These are phyloP conservation scores for Phenganax subtilis DNA, from an alignment of 92 coral and sea anemone genomes.

Conservation along the genomic window DNA sequence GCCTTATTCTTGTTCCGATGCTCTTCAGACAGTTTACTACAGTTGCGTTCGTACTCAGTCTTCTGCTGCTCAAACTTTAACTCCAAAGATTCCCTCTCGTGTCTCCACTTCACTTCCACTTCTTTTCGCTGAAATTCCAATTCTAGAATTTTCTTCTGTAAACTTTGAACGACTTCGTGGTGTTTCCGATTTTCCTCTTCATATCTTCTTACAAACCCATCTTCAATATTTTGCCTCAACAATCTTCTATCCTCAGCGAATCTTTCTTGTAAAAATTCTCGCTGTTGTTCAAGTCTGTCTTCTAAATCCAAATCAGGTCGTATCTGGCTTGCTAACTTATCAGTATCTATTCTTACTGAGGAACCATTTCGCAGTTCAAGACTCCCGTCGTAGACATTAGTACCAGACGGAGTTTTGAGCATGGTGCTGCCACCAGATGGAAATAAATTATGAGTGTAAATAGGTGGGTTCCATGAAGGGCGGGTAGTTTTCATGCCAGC, in stretches of 20 bases:
- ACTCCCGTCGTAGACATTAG: slow-evolving; percentile 55
- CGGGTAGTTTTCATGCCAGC: not conserved
- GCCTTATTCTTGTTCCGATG: slow-evolving; percentile 59
- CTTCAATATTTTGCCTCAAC: slow-evolving; percentile 65
- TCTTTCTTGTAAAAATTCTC: slow-evolving; percentile 68
- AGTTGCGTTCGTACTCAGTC: slow-evolving; percentile 73
- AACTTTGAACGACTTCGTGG: slow-evolving; percentile 62
- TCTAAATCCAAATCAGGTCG: slow-evolving; percentile 91
- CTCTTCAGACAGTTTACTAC: slow-evolving; percentile 62
- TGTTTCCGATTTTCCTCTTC: slow-evolving; percentile 70
- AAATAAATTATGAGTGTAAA: slow-evolving; percentile 11
- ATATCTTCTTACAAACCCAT: slow-evolving; percentile 60
- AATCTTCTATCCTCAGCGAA: slow-evolving; percentile 71
- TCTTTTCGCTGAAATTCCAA: slow-evolving; percentile 91
- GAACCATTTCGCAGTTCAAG: slow-evolving; percentile 22
- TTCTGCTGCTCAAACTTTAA: slow-evolving; percentile 71
- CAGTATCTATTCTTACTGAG: slow-evolving; percentile 67
- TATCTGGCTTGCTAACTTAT: slow-evolving; percentile 63
- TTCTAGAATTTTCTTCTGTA: slow-evolving; percentile 69
- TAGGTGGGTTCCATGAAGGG: slow-evolving; percentile 23
- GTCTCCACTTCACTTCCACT: slow-evolving; percentile 65
- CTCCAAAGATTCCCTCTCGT: slow-evolving; percentile 79
- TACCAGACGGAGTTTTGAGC: slow-evolving; percentile 13
- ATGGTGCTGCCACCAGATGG: not conserved
- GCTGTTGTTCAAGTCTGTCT: slow-evolving; percentile 84